Evolutionary conservation across 37 sponge, comb jelly and placozoan genomes (phyloP).

Genomic region (Agelas oroides): DNA sequence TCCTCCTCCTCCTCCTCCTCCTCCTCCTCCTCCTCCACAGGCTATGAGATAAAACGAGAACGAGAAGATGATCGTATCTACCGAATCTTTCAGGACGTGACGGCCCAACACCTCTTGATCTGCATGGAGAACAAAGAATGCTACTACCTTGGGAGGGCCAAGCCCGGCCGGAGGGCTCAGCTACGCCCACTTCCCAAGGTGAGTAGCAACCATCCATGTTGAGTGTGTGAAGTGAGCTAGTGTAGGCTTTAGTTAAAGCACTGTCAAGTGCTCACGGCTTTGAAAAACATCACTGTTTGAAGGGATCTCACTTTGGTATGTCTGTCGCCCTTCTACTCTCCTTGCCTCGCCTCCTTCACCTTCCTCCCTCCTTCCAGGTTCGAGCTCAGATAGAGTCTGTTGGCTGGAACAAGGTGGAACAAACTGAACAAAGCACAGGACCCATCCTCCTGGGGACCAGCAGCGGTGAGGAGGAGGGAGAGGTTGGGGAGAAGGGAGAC

Average conservation of each 20-base stretch:
- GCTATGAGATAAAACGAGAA: conserved; percentile 46
- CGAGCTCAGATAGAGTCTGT: conserved; percentile 83
- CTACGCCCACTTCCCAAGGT: conserved; percentile 48
- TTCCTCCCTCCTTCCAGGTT: too few relatives aligned
- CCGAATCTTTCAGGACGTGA: conserved; percentile 93
- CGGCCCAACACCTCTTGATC: conserved; percentile 82
- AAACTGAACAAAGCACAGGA: conserved; percentile 78
- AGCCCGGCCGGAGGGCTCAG: too few relatives aligned
- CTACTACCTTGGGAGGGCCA: conserved; percentile 70
- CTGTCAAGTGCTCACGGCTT: too few relatives aligned
- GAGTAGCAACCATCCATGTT: too few relatives aligned
- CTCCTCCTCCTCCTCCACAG: neutral
- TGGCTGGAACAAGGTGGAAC: conserved; percentile 85
- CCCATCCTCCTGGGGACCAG: conserved; percentile 90
- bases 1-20: neutral
- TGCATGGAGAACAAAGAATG: conserved; percentile 79
- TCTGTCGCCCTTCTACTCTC: too few relatives aligned
- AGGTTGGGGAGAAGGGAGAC: neutral
- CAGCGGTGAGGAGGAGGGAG: conserved; percentile 45
- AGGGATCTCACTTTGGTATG: too few relatives aligned
- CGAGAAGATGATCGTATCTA: conserved; percentile 86
- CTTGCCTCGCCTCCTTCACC: too few relatives aligned
- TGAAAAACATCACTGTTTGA: too few relatives aligned
- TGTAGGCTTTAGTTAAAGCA: too few relatives aligned
- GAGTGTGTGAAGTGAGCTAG: conserved; percentile 25